Evolutionary conservation across 2,888 invertebrate genomes (phyloP).

Genomic region (Campaea margaritaria): DNA sequence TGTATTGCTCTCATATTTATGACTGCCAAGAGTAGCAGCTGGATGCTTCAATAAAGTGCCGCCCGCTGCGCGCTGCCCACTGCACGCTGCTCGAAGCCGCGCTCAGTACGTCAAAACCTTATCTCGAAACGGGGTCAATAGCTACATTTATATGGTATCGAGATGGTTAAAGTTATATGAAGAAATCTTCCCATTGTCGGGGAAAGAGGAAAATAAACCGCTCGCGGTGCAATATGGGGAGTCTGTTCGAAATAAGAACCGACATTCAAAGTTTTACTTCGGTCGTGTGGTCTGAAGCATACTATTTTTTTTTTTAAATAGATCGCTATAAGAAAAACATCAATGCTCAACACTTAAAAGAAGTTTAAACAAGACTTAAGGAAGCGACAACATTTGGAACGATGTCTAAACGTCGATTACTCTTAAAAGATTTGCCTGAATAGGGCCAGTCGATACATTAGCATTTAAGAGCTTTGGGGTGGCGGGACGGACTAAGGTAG

Average conservation of each 20-base stretch:
- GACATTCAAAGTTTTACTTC: no score
- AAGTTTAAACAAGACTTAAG: slow-evolving; percentile 19
- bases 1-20: no score
- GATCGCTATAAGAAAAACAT: no score
- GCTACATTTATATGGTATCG: background rate
- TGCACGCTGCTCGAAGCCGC: no score
- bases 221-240: no score
- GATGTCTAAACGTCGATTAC: slow-evolving; percentile 31
- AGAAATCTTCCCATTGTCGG: slow-evolving; percentile 1
- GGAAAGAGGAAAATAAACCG: background rate
- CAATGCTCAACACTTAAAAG: slow-evolving; percentile 1
- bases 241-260: background rate
- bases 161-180: slow-evolving; percentile 1
- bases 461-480: slow-evolving; percentile 27
- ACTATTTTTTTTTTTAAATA: no score
- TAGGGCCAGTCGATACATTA: slow-evolving; percentile 30
- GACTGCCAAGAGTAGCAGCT: no score
- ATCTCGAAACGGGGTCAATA: slow-evolving; percentile 1
- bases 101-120: no score
- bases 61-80: no score
- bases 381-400: slow-evolving; percentile 19
- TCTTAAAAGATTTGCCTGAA: slow-evolving; percentile 31
- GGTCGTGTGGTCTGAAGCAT: no score
- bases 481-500: slow-evolving; percentile 2
- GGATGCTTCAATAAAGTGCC: no score